Percentiles rank a stretch among this genome's conserved stretches.
phyloP scores from a whole-genome alignment of 2,888 invertebrate species.

The Pachliopta kotzebuea region DNA sequence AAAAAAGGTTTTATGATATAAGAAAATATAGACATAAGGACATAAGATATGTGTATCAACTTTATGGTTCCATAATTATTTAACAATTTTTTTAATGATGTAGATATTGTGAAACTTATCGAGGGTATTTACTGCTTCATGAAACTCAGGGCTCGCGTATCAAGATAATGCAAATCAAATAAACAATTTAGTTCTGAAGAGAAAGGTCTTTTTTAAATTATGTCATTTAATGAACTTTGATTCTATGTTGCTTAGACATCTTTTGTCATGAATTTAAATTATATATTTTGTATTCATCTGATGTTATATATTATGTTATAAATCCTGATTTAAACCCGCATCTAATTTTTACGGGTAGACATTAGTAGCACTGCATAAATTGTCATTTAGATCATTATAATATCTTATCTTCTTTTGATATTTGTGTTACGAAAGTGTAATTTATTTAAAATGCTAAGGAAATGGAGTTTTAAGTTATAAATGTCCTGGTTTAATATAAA shows the following conservation, averaged over 20 bases:
- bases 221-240: too few relatives aligned
- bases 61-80: too few relatives aligned
- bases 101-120: too few relatives aligned
- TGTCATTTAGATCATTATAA: constrained; percentile 14
- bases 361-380: constrained; percentile 5
- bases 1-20: too few relatives aligned
- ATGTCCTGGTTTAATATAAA: constrained; percentile 22
- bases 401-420: constrained; percentile 14
- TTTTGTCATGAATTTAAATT: neutral
- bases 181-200: too few relatives aligned
- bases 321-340: constrained; percentile 10
- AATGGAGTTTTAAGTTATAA: constrained; percentile 29
- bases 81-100: too few relatives aligned
- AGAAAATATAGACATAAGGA: too few relatives aligned
- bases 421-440: constrained; percentile 8
- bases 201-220: too few relatives aligned
- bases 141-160: too few relatives aligned
- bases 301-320: neutral
- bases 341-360: constrained; percentile 4
- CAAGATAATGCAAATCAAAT: too few relatives aligned
- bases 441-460: constrained; percentile 2
- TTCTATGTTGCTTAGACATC: neutral
- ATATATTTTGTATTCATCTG: neutral
- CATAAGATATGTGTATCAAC: too few relatives aligned
- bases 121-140: too few relatives aligned